phyloP scores from a whole-genome alignment of 2,797 vertebrate species.

The Loris lydekkerianus region DNA sequence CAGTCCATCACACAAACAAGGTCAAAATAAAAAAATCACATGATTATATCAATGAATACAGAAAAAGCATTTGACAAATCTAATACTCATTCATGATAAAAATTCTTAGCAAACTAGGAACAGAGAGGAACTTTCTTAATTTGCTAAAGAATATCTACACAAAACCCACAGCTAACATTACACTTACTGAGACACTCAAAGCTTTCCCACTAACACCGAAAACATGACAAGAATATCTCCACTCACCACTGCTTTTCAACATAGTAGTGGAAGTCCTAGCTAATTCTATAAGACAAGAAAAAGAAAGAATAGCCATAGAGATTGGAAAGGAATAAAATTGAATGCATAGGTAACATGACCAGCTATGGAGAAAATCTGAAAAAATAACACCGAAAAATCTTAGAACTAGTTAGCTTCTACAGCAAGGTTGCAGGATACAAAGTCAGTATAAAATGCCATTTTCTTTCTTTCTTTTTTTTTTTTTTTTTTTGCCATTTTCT shows the following conservation, averaged over 20 bases:
- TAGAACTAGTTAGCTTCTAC: not conserved
- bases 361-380: not conserved
- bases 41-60: not conserved
- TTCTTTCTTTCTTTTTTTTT: not conserved
- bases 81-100: constrained; percentile 44
- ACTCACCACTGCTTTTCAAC: constrained; percentile 18
- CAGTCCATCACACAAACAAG: not conserved
- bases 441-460: constrained; percentile 2
- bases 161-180: not conserved
- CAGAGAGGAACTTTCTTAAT: not conserved
- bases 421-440: not conserved
- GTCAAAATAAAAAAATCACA: not conserved
- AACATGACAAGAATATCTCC: not conserved
- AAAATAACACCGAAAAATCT: not conserved
- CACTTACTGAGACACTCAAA: not conserved
- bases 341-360: not conserved
- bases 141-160: constrained; percentile 47
- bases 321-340: not conserved
- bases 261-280: not conserved
- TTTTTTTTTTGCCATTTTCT: not conserved
- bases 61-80: constrained; percentile 7
- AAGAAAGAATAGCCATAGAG: not conserved
- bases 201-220: not conserved
- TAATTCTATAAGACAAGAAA: not conserved
- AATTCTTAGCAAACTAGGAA: not conserved